These are phyloP conservation scores for Drosophila mercatorum DNA, from an alignment of 2,888 invertebrate species.

Conservation along the genomic window DNA sequence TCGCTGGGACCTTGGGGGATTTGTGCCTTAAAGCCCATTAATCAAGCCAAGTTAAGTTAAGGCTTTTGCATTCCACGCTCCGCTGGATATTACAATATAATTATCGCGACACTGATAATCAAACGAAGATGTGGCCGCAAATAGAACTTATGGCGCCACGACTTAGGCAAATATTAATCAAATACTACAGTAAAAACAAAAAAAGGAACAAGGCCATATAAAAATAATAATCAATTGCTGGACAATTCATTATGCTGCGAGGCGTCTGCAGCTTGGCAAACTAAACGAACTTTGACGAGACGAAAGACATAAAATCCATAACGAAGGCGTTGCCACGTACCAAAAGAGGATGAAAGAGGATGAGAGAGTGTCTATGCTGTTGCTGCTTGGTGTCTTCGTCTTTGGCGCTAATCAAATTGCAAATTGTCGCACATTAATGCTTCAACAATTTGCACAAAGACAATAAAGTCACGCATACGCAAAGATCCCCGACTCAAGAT, in stretches of 20 bases:
- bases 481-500: background rate
- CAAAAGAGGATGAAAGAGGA: background rate
- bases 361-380: background rate
- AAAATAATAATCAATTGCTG: constrained; percentile 33
- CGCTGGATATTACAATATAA: constrained; percentile 63
- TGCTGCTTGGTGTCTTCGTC: background rate
- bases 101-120: constrained; percentile 55
- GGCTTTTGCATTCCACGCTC: constrained; percentile 23
- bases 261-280: constrained; percentile 43
- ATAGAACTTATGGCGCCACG: constrained; percentile 52
- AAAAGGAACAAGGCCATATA: background rate
- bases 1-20: constrained; percentile 54
- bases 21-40: constrained; percentile 50
- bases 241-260: constrained; percentile 61
- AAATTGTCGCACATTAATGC: constrained; percentile 55
- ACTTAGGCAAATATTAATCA: constrained; percentile 60
- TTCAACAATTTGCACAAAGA: constrained; percentile 50
- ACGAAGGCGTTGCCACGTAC: constrained; percentile 40
- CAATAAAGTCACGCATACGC: constrained; percentile 47
- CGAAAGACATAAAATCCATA: constrained; percentile 45
- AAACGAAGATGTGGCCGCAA: constrained; percentile 27
- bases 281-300: constrained; percentile 38
- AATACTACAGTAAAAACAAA: constrained; percentile 19
- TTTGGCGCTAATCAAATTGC: constrained; percentile 53
- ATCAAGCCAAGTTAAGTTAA: constrained; percentile 59